Conservation (phyloP, 2,797 vertebrate genomes). For the Macropus fuliginosus region DNA sequence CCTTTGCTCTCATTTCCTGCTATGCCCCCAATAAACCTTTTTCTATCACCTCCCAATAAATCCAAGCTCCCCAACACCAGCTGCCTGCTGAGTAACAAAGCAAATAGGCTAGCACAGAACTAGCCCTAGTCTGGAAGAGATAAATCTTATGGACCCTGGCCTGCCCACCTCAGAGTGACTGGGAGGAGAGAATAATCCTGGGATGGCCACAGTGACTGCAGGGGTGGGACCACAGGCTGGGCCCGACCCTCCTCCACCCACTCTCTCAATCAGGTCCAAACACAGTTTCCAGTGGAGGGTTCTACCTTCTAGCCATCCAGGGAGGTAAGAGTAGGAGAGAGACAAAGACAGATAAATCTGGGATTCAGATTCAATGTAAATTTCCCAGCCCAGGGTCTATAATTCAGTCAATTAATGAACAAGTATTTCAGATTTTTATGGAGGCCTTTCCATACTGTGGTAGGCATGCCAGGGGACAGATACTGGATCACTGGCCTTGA, state of each 20-base stretch:
- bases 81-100: slow-evolving; percentile 73
- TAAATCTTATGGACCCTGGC: background rate
- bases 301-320: background rate
- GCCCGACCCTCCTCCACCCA: background rate
- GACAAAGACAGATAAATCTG: background rate
- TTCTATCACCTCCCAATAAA: slow-evolving; percentile 51
- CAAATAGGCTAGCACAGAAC: slow-evolving; percentile 51
- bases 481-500: background rate
- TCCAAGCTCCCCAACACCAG: slow-evolving; percentile 51
- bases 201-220: background rate
- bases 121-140: background rate
- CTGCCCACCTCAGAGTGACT: background rate
- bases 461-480: background rate
- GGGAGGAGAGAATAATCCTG: background rate
- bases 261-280: background rate
- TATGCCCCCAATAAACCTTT: slow-evolving; percentile 52
- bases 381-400: background rate
- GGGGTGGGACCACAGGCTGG: background rate
- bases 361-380: background rate
- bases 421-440: background rate
- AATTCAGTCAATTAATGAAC: background rate
- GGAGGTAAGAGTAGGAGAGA: background rate
- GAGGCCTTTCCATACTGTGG: background rate
- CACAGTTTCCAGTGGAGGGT: background rate
- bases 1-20: slow-evolving; percentile 57